Conservation (phyloP, 2,888 invertebrate genomes). For the Cryptus armator region DNA sequence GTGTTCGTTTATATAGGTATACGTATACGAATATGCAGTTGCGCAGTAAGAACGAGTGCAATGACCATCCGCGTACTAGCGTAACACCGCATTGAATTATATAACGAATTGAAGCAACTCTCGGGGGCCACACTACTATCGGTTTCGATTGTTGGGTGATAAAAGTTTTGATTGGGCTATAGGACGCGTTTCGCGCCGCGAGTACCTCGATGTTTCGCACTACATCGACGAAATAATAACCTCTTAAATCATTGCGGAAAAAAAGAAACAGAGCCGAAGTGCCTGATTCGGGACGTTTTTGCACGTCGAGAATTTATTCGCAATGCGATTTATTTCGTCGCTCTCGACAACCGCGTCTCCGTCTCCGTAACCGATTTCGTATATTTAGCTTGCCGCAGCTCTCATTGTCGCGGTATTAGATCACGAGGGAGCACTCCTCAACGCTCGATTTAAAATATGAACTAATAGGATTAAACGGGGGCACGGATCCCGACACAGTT, state of each 20-base stretch:
- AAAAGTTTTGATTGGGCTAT: too few relatives aligned
- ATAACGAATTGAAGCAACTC: background rate
- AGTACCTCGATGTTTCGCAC: too few relatives aligned
- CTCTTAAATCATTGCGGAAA: background rate
- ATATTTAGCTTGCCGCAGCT: slow-evolving; percentile 29
- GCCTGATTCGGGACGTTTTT: too few relatives aligned
- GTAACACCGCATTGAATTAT: slow-evolving; percentile 8
- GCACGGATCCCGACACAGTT: slow-evolving; percentile 66
- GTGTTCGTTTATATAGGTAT: background rate
- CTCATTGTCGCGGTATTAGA: slow-evolving; percentile 68
- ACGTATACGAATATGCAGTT: background rate
- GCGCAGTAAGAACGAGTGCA: slow-evolving; percentile 28
- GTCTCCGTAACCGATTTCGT: background rate
- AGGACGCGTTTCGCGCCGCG: too few relatives aligned
- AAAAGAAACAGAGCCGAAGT: background rate
- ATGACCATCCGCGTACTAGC: slow-evolving; percentile 33
- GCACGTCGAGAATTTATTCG: too few relatives aligned
- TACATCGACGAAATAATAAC: too few relatives aligned
- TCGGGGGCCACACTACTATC: background rate
- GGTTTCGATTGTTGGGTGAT: too few relatives aligned
- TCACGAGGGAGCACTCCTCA: slow-evolving; percentile 33
- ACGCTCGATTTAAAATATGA: slow-evolving; percentile 67
- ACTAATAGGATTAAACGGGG: slow-evolving; percentile 77
- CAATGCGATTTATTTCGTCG: too few relatives aligned
- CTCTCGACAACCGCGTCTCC: too few relatives aligned